These are phyloP conservation scores for Mythimna albipuncta DNA, from an alignment of 2,888 invertebrate species.

Conservation along the genomic window DNA sequence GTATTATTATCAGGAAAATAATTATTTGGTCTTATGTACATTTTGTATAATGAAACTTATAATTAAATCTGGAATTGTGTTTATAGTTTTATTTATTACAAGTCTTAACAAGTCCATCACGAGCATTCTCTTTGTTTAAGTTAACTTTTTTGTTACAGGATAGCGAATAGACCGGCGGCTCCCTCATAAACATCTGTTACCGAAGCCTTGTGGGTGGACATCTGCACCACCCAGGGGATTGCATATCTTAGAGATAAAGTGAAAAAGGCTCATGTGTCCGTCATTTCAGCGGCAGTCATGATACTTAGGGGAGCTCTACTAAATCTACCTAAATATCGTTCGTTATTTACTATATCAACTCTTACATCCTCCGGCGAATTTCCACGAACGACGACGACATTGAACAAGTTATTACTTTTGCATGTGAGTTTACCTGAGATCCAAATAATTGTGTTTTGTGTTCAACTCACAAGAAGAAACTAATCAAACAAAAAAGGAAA, in stretches of 20 bases:
- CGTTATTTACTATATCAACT: background rate
- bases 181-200: conserved; percentile 18
- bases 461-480: conserved; percentile 56
- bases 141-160: background rate
- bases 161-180: background rate
- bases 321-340: conserved; percentile 7
- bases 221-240: conserved; percentile 16
- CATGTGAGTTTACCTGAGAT: conserved; percentile 20
- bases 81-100: conserved; percentile 6
- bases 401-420: conserved; percentile 7
- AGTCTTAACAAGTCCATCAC: background rate
- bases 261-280: conserved; percentile 13
- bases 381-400: background rate
- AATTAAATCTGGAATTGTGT: conserved; percentile 3
- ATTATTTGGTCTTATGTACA: conserved; percentile 42
- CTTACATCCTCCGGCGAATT: background rate
- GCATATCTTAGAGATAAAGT: conserved; percentile 23
- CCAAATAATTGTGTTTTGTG: conserved; percentile 18
- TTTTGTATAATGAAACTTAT: conserved; percentile 17
- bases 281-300: conserved; percentile 12
- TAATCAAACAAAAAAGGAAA: conserved; percentile 73
- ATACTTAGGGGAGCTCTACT: conserved; percentile 15
- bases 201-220: conserved; percentile 6
- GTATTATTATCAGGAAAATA: conserved; percentile 75
- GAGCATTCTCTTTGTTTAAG: conserved; percentile 5